Conservation (phyloP, 2,113 vertebrate genomes). For the Nipponia nippon region DNA sequence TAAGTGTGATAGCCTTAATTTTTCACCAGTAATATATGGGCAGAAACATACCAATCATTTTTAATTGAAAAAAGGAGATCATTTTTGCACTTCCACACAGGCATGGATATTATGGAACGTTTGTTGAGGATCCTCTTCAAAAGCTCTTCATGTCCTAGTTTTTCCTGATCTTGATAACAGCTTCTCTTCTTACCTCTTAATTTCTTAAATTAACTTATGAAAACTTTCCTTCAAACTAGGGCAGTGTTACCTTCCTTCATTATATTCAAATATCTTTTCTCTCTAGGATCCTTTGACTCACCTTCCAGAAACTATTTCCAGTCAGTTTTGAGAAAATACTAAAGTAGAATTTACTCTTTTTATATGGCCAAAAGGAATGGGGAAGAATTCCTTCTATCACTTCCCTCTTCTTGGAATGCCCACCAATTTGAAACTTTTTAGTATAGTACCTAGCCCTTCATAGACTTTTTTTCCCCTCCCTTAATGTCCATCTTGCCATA, state of each 20-base stretch:
- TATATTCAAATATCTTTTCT: not conserved
- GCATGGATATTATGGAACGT: not conserved
- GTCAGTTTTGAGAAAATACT: not conserved
- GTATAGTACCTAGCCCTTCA: not conserved
- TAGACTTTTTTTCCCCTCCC: accelerated
- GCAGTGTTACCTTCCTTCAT: not conserved
- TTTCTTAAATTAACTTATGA: not conserved
- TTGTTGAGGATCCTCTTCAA: not conserved
- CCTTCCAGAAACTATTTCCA: not conserved
- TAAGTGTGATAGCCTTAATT: not conserved
- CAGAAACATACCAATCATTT: not conserved
- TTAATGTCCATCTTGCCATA: not conserved
- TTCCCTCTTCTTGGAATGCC: not conserved
- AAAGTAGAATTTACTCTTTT: not conserved
- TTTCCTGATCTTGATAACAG: not conserved
- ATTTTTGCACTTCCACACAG: not conserved
- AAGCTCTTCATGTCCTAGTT: not conserved
- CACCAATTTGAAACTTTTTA: not conserved
- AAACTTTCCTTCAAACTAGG: not conserved
- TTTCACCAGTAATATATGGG: not conserved
- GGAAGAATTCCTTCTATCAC: not conserved
- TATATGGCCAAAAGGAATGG: not conserved
- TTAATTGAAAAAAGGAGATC: not conserved
- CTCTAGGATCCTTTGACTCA: not conserved
- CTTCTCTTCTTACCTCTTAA: not conserved